Base-by-base conservation (phyloP, 2,797 vertebrate species). In the Alexandromys oeconomus region DNA sequence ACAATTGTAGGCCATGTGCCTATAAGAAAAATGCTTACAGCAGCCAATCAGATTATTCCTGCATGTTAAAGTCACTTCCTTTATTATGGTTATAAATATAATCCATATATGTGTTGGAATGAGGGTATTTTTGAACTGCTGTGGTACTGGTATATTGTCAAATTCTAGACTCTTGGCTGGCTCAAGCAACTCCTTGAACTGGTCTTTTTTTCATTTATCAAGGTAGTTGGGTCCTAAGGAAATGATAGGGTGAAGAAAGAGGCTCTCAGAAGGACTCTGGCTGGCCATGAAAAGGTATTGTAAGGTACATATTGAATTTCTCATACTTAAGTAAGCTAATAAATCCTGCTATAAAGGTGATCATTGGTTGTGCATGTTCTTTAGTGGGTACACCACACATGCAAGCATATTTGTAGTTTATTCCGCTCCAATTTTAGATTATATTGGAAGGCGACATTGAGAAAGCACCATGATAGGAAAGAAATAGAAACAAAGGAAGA, bases 291-390 rank as follows among this genome's bases (percentile, higher is more conserved):
- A 1, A 81, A 37, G 1, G 5, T 78, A 51, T 80, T 46, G 9
- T 65, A 91, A 74, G 46, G 77, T 67, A 80, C 2, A 65, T 73
- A 77, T 51, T 94, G 78, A 92, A 86, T 82, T 93, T 96, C 88
- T 94, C 63, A 51, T 82, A 59, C 34, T 81, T 92, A 82, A 73
- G 78, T 59, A 79, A 95, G 29, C 65, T 54, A 89, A 82, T 69
- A 91, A 93, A 80, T 96, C 19, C 61, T 77, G 25, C 23, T 94
- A 78, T 87, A 93, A 93, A 65, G 34, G 10, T 21, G 81, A 21
- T 79, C 8, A 9, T 1, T 82, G 21, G 34, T 31, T 74, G 57
- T 88, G 25, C 43, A 59, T 67, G 73, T 93, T 76, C 37, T 76
- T 95, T 78, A 94, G 59, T 37, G 48, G 73, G 12, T 71, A 78